These are phyloP conservation scores for Stomatorhinus ivindoensis DNA, from an alignment of 2,113 vertebrate species.

Conservation along the genomic window DNA sequence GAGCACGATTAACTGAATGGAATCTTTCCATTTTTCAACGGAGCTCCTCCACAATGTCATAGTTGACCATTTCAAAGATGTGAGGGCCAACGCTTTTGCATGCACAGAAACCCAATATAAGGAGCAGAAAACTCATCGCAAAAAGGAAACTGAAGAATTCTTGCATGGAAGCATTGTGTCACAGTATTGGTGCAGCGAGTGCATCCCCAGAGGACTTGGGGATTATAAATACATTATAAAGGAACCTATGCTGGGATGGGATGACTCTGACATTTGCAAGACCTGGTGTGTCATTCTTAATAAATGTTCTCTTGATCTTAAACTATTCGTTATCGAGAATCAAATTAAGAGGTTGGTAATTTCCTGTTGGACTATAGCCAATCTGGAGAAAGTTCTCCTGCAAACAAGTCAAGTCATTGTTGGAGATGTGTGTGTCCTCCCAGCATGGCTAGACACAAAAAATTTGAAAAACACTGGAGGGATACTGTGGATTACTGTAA, in stretches of 20 bases:
- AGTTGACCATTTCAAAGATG: not conserved
- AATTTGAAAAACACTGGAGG: too few species aligned
- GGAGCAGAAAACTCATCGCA: not conserved
- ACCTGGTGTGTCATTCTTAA: not conserved
- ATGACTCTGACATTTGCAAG: not conserved
- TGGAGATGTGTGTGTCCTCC: not conserved
- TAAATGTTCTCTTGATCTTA: not conserved
- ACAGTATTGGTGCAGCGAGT: not conserved
- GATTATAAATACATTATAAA: not conserved
- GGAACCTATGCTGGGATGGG: not conserved
- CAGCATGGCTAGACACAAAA: too few species aligned
- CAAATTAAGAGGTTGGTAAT: not conserved
- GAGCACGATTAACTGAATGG: too few species aligned
- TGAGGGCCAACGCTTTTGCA: not conserved
- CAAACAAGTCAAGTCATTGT: not conserved
- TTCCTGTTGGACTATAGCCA: too few species aligned
- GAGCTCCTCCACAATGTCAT: too few species aligned
- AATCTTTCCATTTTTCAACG: too few species aligned
- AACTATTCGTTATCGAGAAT: not conserved
- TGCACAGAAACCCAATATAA: not conserved
- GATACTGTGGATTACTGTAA: too few species aligned
- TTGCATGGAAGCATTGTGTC: not conserved
- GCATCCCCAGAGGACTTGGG: not conserved
- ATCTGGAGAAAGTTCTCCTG: not conserved
- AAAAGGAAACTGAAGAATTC: not conserved